Conservation (phyloP, 2,113 vertebrate species). For the Dissostichus mawsoni region DNA sequence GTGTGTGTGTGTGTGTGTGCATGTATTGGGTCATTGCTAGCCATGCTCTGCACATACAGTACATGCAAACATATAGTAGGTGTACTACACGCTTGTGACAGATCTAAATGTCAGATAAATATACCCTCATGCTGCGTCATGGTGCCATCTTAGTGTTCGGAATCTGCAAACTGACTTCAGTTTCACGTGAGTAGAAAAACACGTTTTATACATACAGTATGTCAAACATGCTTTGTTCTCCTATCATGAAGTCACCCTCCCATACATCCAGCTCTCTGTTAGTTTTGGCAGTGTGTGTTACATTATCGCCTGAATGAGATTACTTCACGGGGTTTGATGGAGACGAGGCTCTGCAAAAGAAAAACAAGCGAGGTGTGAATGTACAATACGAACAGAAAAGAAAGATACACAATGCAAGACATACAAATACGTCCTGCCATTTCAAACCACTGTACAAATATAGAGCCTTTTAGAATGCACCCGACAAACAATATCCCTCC, state of each 20-base stretch:
- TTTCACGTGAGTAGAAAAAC: neutral
- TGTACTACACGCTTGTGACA: neutral
- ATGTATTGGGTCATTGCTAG: too few species aligned
- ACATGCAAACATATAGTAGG: neutral
- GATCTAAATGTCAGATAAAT: neutral
- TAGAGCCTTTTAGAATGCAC: too few species aligned
- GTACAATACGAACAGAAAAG: too few species aligned
- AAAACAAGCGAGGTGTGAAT: too few species aligned
- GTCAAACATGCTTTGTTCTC: too few species aligned
- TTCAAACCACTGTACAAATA: too few species aligned
- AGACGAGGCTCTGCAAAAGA: neutral
- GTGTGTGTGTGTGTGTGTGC: neutral
- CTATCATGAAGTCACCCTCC: neutral
- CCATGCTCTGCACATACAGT: neutral
- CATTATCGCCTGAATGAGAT: neutral
- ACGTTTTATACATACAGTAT: too few species aligned
- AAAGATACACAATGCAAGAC: too few species aligned
- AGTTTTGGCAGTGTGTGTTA: neutral
- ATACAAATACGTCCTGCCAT: too few species aligned
- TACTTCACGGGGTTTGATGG: neutral
- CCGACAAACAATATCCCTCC: too few species aligned
- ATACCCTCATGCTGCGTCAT: neutral
- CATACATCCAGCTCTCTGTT: neutral
- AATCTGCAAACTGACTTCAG: neutral
- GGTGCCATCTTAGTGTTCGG: neutral